Evolutionary conservation across 37 sponge, comb jelly and placozoan species (phyloP), one percentile per base, ranked within the genome.

Genomic region (Beroe forskalii): DNA sequence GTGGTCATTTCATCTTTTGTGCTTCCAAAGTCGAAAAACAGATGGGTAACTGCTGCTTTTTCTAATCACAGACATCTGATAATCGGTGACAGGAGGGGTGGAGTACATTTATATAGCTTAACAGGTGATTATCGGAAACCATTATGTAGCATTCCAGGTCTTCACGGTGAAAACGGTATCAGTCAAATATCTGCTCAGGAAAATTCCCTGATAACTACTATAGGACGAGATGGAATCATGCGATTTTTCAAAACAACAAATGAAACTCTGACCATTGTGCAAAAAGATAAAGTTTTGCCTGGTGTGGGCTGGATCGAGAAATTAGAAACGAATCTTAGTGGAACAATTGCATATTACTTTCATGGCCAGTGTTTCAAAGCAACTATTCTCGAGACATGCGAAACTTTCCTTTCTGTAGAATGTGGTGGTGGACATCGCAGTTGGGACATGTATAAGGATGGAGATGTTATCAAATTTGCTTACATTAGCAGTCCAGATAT

Each of bases 401-500:
- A 42, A 24, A 30, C 86, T 1, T 38, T 80, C 20, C 35, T 40
- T 27, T 44, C 48, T 44, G 55, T 44, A 0, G 30, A 80, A 41
- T 80, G 86, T 80, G 86, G 86, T 12, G 86, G 86, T n/a, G 44
- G 55, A 23, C 86, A 80, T 44, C 44, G 86, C 23, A 80, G 86
- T 80, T 80, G 86, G 86, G 86, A 80, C 31, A 38, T 43, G 37
- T 9, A n/a, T 28, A 23, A 33, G 1, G 25, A 41, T 20, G 31
- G 42, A 1, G 23, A 27, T 44, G 28, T 17, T 2, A 38, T 42
- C 12, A 22, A 80, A 24, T 80, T 80, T 44, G 86, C 86, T 25
- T 80, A 80, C 86, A 43, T 80, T 1, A 80, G 35, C 48, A 80
- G 23, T n/a, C 19, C 43, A 22, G 12, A 44, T 19, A 9, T 80